Base-by-base conservation (phyloP, 2,113 vertebrate genomes). In the Pelecanus crispus region DNA sequence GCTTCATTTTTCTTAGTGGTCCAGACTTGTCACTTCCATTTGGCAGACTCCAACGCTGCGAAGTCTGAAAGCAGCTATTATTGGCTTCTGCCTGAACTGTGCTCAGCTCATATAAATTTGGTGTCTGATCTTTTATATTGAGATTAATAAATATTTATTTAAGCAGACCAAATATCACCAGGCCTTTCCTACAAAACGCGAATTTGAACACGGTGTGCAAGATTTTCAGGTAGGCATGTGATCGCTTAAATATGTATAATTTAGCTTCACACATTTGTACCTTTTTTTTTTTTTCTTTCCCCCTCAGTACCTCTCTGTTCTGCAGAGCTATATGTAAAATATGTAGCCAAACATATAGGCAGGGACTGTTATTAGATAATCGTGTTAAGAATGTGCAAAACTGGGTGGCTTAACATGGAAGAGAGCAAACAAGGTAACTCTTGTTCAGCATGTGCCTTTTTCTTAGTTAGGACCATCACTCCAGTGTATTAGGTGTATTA, bases 11-110 rank as follows among this genome's bases (percentile, higher is more conserved):
- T 97, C 94, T 95, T 86, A 93, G 95, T 88, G 93, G 96, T 97
- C 96, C 92, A 97, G 94, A 95, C 96, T 97, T 97, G 96, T 97
- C 96, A 96, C 96, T 97, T 97, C 90, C 92, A 93, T 97, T 97
- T 97, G 97, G 97, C 96, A 97, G 95, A 97, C 97, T 94, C 81
- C 89, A 94, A 81, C 6, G 34, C 88, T 94, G 94, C 91, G 56
- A 91, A 96, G 95, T 95, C 94, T 96, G 96, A 97, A 97, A 97
- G 95, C 92, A 92, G 96, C 88, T 97, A 93, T 95, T 97, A 97
- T 92, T 96, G 93, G 91, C 82, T 94, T 91, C 79, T 94, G 84
- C 80, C 61, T 0, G 73, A 93, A 90, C 86, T 85, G 42, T 83
- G 81, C 85, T 96, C 92, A 77, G 91, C 78, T 95, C 78, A 7